Evolutionary conservation across 2,797 vertebrate species (phyloP), one percentile per base, ranked within the genome.

Genomic region (Chelon auratus): DNA sequence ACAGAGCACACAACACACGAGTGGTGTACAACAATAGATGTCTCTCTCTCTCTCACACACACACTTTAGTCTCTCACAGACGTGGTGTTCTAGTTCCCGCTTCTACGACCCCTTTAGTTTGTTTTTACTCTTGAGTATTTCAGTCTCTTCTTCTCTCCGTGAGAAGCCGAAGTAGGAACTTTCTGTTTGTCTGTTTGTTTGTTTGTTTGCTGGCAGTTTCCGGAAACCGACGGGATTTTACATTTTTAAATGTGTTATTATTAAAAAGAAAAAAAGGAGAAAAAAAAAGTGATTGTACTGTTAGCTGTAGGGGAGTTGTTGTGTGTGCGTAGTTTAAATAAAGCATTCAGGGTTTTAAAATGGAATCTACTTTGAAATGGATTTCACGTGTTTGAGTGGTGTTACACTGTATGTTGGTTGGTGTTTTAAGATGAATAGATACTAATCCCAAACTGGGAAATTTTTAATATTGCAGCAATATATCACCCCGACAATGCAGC

Each of bases 321-420:
- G 86, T 83, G 92, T 94, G 92, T 87, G 86, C 87, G 92, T 91
- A 93, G 92, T 94, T 94, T 92, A 89, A 95, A 95, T 95, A 95
- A 95, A 95, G 88, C 83, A 92, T 93, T 94, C 90, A 93, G 93
- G 93, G 92, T 92, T 94, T 93, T 91, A 91, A 93, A 90, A 75
- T 57, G 39, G 14, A 10, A 26, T 36, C 24, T 4, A 52, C 8
- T 52, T 24, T 33, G 18, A 53, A 55, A 37, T 39, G 20, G 56
- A 40, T 18, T 61, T 51, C 18, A 39, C 12, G 14, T 42, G 40
- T 42, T 7, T 33, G 30, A 33, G 30, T 33, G 30, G 30, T 33
- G 30, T 33, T 8, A 8, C 24, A 26, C 24, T 33, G 30, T 33
- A 33, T 33, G 30, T 33, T 33, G 5, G 30, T 33, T 33, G 30